phyloP scores from a whole-genome alignment of 1,140 invertebrate species.

The Mactra quadrangularis region DNA sequence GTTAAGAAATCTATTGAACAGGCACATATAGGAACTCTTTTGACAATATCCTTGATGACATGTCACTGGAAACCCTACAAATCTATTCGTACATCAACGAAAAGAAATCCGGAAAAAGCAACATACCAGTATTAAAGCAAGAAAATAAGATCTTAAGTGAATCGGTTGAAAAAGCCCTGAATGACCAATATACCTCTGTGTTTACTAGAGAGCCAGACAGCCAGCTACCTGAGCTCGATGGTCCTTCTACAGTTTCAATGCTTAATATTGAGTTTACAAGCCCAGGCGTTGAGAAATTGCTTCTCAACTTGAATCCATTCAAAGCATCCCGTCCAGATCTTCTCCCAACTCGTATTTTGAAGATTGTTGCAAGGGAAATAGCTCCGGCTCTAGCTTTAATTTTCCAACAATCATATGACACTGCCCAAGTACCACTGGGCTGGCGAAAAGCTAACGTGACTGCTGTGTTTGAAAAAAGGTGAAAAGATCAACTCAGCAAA shows the following conservation, averaged over 20 bases:
- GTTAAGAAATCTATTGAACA: no score
- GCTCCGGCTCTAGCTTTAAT: conserved; percentile 24
- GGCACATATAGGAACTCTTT: no score
- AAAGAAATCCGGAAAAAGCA: background rate
- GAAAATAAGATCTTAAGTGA: background rate
- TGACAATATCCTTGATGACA: no score
- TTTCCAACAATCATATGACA: conserved; percentile 10
- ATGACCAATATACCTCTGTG: conserved; percentile 34
- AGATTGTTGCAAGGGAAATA: conserved; percentile 19
- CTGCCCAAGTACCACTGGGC: conserved; percentile 17
- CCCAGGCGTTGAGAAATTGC: conserved; percentile 20
- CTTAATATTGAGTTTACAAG: conserved; percentile 3
- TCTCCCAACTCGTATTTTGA: conserved; percentile 24
- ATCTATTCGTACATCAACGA: no score
- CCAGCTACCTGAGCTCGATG: background rate
- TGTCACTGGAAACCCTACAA: no score
- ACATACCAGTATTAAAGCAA: background rate
- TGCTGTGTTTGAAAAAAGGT: conserved; percentile 60
- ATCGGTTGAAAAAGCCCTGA: conserved; percentile 1
- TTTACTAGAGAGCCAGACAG: conserved; percentile 13
- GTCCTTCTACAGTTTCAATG: background rate
- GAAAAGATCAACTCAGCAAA: conserved; percentile 30
- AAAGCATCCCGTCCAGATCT: background rate
- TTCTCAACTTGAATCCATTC: conserved; percentile 15
- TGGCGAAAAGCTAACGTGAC: conserved; percentile 52